Percentiles rank a stretch among this genome's conserved stretches.
phyloP scores from a whole-genome alignment of 2,113 vertebrate species.

The Indri indri region DNA sequence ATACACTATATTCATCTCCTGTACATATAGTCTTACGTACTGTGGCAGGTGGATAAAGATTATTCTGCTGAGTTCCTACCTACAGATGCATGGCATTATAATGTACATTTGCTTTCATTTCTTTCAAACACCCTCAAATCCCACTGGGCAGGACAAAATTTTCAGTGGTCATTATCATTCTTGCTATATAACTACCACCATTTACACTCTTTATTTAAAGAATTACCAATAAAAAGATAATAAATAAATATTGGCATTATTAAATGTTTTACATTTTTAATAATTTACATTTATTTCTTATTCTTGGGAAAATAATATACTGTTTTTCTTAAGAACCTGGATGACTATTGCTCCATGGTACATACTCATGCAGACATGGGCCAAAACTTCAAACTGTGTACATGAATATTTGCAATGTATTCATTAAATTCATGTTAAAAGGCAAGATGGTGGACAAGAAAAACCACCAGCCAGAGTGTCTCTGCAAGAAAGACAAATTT shows the following conservation, averaged over 20 bases:
- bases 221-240: conserved; percentile 49
- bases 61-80: conserved; percentile 46
- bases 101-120: conserved; percentile 62
- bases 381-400: neutral
- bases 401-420: neutral
- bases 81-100: neutral
- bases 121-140: conserved; percentile 35
- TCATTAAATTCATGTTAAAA: neutral
- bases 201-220: conserved; percentile 12
- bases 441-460: too few relatives aligned
- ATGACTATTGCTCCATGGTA: neutral
- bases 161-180: conserved; percentile 42
- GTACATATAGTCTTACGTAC: neutral
- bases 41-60: conserved; percentile 27
- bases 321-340: conserved; percentile 18
- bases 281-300: conserved; percentile 33
- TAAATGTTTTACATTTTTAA: conserved; percentile 46
- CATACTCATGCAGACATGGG: neutral
- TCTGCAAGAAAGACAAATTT: too few relatives aligned
- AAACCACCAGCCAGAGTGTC: too few relatives aligned
- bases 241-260: conserved; percentile 24
- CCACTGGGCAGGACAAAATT: conserved; percentile 30
- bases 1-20: neutral
- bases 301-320: conserved; percentile 33
- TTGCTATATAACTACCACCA: conserved; percentile 44